Evolutionary conservation across 1,140 invertebrate genomes (phyloP), one percentile per base, ranked within the genome.

Genomic region (Temnothorax nylanderi): DNA sequence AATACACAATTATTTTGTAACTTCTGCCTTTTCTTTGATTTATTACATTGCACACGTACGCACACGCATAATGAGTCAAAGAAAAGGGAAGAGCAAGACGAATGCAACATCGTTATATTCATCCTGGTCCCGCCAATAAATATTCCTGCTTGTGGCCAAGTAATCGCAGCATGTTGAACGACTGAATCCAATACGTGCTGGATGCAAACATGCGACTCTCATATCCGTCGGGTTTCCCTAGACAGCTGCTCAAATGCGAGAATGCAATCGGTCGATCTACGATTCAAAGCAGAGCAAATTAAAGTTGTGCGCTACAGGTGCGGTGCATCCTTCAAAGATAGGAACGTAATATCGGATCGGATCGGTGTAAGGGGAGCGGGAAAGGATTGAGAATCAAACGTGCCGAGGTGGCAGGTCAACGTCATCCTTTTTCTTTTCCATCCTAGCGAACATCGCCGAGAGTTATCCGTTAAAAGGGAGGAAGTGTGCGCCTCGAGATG

Each of bases 261-360:
- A 82, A 81, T 44, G 11, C 64, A 72, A 21, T 65, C 49, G n/a
- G 58, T 58, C n/a, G 47, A 26, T 65, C 51, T 34, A 37, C 65
- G 51, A 47, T 3, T 72, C 8, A 65, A 58, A 80, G 65, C 64
- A 34, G 47, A 74, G 77, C 56, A 87, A 78, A 89, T 89, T 85
- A 87, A 90, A 90, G 74, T 89, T 90, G 77, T 85, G 84, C 37
- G 56, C 44, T 74, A 67, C 87, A 86, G 81, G 37, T 88, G 76
- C 78, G 62, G 77, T 67, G 64, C 32, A 67, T 69, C 58, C 18
- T 26, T 62, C 49, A 44, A 64, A 88, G 67, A 86, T 21, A 72
- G 26, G 2, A 69, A 62, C 49, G 80, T 85, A 85, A 87, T 87
- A 85, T 87, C n/a, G 44, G 49, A 64, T 75, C 41, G 41, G n/a